A percentile compares a stretch with the other conserved stretches of the same genome.
Evolutionary conservation across 2,888 invertebrate genomes (phyloP).

Genomic region (Cataglyphis livida): DNA sequence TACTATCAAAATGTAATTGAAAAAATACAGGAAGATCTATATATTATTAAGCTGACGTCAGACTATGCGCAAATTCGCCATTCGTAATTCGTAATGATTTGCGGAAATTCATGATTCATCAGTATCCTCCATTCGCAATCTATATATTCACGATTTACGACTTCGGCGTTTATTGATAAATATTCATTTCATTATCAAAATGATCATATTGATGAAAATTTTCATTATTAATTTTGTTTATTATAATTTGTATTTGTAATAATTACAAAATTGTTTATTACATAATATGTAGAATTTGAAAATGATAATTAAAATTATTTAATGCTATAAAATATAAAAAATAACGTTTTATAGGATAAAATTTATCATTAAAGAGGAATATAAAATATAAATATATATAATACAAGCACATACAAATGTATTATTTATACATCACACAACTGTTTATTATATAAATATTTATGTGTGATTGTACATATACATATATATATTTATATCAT

Average conservation of each 20-base stretch:
- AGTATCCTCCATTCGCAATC: background rate
- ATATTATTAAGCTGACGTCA: background rate
- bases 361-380: background rate
- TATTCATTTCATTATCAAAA: background rate
- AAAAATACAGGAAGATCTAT: background rate
- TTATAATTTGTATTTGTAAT: background rate
- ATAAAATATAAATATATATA: background rate
- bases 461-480: background rate
- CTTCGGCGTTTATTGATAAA: background rate
- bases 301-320: background rate
- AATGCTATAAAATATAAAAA: background rate
- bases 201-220: background rate
- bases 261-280: background rate
- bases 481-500: background rate
- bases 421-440: background rate
- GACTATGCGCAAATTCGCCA: background rate
- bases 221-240: background rate
- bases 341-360: background rate
- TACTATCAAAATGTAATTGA: background rate
- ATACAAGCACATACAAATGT: background rate
- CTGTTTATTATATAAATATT: background rate
- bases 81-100: background rate
- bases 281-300: background rate
- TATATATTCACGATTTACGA: background rate
- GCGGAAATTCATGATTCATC: background rate